A percentile compares a stretch with the other conserved stretches of the same genome.
Evolutionary conservation across 2,113 vertebrate species (phyloP).

Genomic region (Recurvirostra avosetta): DNA sequence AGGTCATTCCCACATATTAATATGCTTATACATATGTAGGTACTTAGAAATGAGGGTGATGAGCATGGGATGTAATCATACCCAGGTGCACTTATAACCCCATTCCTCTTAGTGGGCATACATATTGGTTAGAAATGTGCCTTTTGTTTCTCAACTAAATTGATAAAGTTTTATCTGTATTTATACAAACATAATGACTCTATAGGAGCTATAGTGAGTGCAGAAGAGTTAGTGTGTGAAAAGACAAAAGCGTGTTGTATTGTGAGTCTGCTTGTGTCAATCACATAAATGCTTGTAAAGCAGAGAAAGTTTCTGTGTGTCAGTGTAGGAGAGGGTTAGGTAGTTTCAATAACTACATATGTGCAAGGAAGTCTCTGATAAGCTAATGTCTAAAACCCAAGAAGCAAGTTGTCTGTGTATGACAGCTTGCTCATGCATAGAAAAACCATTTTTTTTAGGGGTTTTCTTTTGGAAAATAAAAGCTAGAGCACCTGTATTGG

Average conservation of each 20-base stretch:
- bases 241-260: neutral
- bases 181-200: neutral
- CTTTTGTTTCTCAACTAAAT: neutral
- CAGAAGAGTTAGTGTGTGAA: neutral
- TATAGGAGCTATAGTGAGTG: fast-evolving
- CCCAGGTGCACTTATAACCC: neutral
- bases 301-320: neutral
- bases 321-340: fast-evolving
- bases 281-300: neutral
- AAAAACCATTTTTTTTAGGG: fast-evolving
- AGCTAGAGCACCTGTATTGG: neutral
- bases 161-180: neutral
- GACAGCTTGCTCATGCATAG: neutral
- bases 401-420: neutral
- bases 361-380: neutral
- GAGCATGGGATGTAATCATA: neutral
- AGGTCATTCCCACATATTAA: neutral
- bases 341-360: neutral
- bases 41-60: neutral
- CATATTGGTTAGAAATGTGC: neutral
- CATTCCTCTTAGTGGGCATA: neutral
- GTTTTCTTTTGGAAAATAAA: neutral
- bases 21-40: neutral
- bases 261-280: neutral
- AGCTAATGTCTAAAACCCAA: neutral